phyloP scores from a whole-genome alignment of 2,113 vertebrate species.

The Alces alces region DNA sequence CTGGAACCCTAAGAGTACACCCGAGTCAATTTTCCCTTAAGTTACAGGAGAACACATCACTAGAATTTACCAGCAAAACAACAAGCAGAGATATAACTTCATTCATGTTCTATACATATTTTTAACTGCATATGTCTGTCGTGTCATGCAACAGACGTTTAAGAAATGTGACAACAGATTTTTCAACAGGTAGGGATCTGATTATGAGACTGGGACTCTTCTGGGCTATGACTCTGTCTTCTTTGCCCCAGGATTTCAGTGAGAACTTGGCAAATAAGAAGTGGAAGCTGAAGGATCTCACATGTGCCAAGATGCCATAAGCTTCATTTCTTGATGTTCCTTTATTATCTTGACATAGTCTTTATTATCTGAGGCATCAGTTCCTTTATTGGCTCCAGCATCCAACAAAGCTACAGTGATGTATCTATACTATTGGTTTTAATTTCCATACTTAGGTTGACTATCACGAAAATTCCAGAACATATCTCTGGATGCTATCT shows the following conservation, averaged over 20 bases:
- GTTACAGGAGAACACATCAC: background rate
- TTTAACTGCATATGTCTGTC: background rate
- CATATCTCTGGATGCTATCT: background rate
- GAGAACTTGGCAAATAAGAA: background rate
- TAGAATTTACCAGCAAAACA: background rate
- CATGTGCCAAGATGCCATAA: background rate
- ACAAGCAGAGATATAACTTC: background rate
- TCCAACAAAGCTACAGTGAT: background rate
- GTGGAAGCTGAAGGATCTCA: background rate
- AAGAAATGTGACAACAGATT: background rate
- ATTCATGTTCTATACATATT: background rate
- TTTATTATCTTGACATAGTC: background rate
- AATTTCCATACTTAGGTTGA: background rate
- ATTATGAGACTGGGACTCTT: background rate
- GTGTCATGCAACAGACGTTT: background rate
- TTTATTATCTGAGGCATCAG: background rate
- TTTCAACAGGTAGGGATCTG: background rate
- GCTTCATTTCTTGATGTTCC: background rate
- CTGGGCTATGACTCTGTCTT: background rate
- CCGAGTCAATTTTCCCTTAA: background rate
- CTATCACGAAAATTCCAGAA: conserved; percentile 47
- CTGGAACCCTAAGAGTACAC: background rate
- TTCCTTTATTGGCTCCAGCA: background rate
- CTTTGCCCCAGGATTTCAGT: background rate
- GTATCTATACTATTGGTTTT: background rate